These are phyloP conservation scores for Pachyramphus minor DNA, from an alignment of 2,113 vertebrate species.

Conservation along the genomic window DNA sequence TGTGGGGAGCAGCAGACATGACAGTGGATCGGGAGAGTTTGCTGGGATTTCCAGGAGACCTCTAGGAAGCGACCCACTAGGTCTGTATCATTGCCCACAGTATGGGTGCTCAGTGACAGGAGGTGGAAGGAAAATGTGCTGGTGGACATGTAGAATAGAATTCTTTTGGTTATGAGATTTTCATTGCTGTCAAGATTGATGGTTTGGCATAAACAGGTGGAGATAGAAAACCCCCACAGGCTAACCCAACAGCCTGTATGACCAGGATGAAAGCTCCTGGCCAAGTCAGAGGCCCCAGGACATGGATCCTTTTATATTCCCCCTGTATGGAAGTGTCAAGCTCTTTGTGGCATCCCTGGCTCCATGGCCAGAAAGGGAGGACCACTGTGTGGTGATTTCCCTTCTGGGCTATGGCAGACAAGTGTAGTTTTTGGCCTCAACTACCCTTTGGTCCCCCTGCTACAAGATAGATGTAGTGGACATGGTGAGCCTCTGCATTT, in stretches of 20 bases:
- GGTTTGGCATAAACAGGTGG: rapidly evolving
- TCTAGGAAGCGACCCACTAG: background rate
- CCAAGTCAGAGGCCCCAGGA: rapidly evolving
- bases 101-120: background rate
- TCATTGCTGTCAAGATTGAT: background rate
- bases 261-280: rapidly evolving
- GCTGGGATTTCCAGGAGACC: background rate
- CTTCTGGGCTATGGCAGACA: rapidly evolving
- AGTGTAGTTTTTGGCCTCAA: background rate
- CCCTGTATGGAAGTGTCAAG: rapidly evolving
- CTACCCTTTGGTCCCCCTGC: too few species aligned
- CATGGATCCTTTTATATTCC: background rate
- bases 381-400: rapidly evolving
- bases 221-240: rapidly evolving
- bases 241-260: background rate
- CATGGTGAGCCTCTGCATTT: rapidly evolving
- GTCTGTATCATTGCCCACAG: background rate
- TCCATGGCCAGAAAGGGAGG: rapidly evolving
- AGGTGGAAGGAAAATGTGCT: background rate
- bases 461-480: background rate
- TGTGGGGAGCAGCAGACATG: background rate
- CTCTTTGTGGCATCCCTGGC: rapidly evolving
- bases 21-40: background rate
- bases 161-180: background rate
- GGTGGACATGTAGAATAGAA: background rate